Conservation (phyloP, 2,888 invertebrate species). For the Chrysolina oricalcia region DNA sequence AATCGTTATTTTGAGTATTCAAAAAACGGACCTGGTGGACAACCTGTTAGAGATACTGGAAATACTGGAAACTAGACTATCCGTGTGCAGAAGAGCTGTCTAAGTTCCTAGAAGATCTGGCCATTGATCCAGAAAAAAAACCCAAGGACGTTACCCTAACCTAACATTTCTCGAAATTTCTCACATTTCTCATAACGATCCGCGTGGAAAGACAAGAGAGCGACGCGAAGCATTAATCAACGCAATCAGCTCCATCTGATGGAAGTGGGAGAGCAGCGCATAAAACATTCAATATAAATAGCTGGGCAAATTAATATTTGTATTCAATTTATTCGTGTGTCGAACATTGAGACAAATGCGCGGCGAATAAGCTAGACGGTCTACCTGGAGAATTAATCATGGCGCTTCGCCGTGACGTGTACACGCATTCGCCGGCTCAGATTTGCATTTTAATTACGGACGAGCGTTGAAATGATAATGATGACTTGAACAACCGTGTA, state of each 20-base stretch:
- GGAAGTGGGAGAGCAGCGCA: slow-evolving; percentile 55
- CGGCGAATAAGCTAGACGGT: slow-evolving; percentile 63
- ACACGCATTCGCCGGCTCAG: slow-evolving; percentile 72
- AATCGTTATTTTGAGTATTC: too few species aligned
- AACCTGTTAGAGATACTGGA: too few species aligned
- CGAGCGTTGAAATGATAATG: slow-evolving; percentile 79
- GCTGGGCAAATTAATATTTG: slow-evolving; percentile 63
- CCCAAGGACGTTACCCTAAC: not conserved
- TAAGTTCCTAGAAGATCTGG: slow-evolving; percentile 20
- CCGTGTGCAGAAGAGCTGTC: slow-evolving; percentile 42
- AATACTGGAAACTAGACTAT: too few species aligned
- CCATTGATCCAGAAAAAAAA: not conserved
- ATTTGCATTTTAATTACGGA: slow-evolving; percentile 75
- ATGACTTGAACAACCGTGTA: slow-evolving; percentile 72
- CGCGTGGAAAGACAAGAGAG: slow-evolving; percentile 1
- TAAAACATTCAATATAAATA: slow-evolving; percentile 59
- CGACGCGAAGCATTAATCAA: slow-evolving; percentile 47
- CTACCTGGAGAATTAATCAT: slow-evolving; percentile 73
- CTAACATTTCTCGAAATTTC: not conserved
- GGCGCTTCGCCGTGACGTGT: slow-evolving; percentile 72
- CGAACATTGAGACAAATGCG: slow-evolving; percentile 65
- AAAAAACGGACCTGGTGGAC: too few species aligned
- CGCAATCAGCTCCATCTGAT: slow-evolving; percentile 49
- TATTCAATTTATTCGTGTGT: slow-evolving; percentile 65
- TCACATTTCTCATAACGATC: slow-evolving; percentile 28